Conservation (phyloP, 2,888 invertebrate species). For the Cryptus viduatorius region DNA sequence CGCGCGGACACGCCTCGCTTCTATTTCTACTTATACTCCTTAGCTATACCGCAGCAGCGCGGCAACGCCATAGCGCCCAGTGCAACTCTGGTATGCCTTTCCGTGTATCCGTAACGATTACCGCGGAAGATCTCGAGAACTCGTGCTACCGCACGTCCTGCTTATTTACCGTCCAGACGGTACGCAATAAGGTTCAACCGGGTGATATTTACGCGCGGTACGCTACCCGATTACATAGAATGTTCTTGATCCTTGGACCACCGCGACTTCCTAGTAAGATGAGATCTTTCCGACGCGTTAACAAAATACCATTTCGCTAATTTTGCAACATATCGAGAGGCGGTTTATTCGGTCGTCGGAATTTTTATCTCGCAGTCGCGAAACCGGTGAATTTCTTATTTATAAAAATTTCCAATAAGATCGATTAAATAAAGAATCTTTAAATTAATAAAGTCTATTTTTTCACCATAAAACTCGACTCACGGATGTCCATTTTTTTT, state of each 20-base stretch:
- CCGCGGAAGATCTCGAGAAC: slow-evolving; percentile 23
- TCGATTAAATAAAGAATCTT: too few species aligned
- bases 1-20: slow-evolving; percentile 12
- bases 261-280: neutral
- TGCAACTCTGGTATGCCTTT: neutral
- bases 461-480: too few species aligned
- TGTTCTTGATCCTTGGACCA: slow-evolving; percentile 19
- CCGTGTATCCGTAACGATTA: slow-evolving; percentile 28
- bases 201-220: slow-evolving; percentile 54
- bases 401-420: neutral
- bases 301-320: neutral
- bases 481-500: too few species aligned
- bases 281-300: neutral
- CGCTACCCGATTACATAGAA: slow-evolving; percentile 23
- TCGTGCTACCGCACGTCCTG: slow-evolving; percentile 27
- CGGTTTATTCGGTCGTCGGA: neutral
- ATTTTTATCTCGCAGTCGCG: neutral
- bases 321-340: neutral
- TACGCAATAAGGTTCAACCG: slow-evolving; percentile 42
- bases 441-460: too few species aligned
- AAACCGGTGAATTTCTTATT: neutral
- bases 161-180: slow-evolving; percentile 47
- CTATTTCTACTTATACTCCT: neutral
- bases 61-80: too few species aligned
- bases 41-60: neutral